Base-by-base conservation (phyloP, 1,140 invertebrate species). In the Oryctes rhinoceros region DNA sequence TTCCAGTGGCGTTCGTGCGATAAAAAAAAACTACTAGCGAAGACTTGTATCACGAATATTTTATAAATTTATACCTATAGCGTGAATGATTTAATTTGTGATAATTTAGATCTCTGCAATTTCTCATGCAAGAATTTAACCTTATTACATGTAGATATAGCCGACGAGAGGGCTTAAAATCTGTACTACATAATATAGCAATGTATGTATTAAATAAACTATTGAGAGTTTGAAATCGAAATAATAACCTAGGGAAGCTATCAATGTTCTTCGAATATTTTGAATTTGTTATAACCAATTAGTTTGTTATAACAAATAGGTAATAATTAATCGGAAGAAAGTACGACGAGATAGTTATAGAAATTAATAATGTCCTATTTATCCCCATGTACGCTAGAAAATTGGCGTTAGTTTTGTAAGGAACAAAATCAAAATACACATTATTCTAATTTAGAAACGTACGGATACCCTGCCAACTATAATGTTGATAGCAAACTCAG, bases 291-390 rank as follows among this genome's bases (percentile, higher is more conserved):
- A n/a, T 53, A 53, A 53, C n/a, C 49, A n/a, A 30, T 53, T 53
- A 53, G 24, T 30, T n/a, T 53, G 49, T 53, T 18, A 6, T 59
- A 59, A 59, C 53, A 18, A 59, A 59, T 10, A 10, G 39, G 24
- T 49, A 30, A 48, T 13, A 77, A 48, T 39, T 47, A 77, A 30
- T 77, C 48, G 76, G 76, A 37, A 77, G 76, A 49, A 77, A 77
- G 20, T 77, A 13, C 15, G 37, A 44, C 15, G n/a, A 77, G 15
- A 47, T 49, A 77, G n/a, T 30, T 62, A 78, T 78, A 53, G 53
- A 35, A 78, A 78, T 78, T 59, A 53, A 24, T 24, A 35, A 71
- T 9, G 35, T 71, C n/a, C 65, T 37, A 71, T 37, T 15, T 71
- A 71, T 71, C 35, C 18, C 11, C 65, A 11, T 0, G 10, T 35